These are phyloP conservation scores for Leptestheria dahalacensis DNA, from an alignment of 1,140 invertebrate species.

Conservation along the genomic window DNA sequence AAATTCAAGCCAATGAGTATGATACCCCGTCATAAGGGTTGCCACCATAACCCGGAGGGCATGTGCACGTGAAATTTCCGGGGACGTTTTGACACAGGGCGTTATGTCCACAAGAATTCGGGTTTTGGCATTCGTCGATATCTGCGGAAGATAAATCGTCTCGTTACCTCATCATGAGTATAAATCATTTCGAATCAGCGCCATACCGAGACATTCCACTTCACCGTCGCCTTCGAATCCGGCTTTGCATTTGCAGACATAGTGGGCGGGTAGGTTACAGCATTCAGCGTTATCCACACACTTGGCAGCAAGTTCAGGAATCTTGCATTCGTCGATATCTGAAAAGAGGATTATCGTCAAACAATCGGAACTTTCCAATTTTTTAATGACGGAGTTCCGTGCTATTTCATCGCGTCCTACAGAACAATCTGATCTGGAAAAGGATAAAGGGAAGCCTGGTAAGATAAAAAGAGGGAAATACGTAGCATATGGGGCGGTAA, in stretches of 20 bases:
- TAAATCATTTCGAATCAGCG: neutral
- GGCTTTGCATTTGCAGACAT: conserved; percentile 80
- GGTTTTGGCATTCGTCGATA: conserved; percentile 67
- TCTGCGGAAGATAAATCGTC: conserved; percentile 36
- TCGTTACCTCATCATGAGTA: neutral
- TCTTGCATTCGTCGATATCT: conserved; percentile 90
- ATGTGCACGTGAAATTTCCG: conserved; percentile 76
- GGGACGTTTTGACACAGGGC: conserved; percentile 65
- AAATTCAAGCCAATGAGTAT: conserved; percentile 8
- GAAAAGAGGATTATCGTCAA: conserved; percentile 22
- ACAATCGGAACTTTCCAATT: neutral
- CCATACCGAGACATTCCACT: conserved; percentile 54
- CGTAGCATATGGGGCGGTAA: neutral
- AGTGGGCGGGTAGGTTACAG: conserved; percentile 84
- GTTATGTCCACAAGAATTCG: conserved; percentile 59
- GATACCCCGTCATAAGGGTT: conserved; percentile 58
- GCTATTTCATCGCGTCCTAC: neutral
- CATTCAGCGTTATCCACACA: conserved; percentile 86
- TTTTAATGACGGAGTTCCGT: neutral
- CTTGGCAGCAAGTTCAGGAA: conserved; percentile 57
- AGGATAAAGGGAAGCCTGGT: neutral
- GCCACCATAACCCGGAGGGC: conserved; percentile 63
- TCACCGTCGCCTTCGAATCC: conserved; percentile 81
- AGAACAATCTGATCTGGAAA: neutral
- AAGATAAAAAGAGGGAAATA: neutral